Evolutionary conservation across 2,888 invertebrate species (phyloP).

Genomic region (Sclerodermus sp.): DNA sequence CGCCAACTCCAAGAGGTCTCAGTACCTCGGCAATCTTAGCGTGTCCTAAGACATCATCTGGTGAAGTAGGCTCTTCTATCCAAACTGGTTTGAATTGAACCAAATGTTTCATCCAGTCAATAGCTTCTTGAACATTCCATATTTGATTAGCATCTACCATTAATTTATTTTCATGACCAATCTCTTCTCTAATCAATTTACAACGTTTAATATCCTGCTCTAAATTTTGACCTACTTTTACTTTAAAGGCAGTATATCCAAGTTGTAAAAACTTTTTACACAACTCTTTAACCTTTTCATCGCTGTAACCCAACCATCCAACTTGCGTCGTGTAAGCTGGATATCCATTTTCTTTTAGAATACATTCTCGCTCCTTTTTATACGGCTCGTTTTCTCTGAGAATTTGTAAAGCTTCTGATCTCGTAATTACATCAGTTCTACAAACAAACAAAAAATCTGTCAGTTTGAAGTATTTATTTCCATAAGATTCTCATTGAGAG

Average conservation of each 20-base stretch:
- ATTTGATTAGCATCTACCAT: constrained; percentile 90
- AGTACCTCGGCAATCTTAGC: constrained; percentile 75
- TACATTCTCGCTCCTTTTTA: constrained; percentile 67
- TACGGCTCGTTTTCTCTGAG: constrained; percentile 64
- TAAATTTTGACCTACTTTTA: constrained; percentile 84
- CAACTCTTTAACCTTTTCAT: constrained; percentile 70
- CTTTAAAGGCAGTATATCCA: constrained; percentile 83
- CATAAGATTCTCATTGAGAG: neutral
- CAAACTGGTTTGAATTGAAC: constrained; percentile 75
- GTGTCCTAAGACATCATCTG: constrained; percentile 89
- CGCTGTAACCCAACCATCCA: constrained; percentile 86
- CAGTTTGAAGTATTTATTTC: neutral
- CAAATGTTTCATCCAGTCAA: constrained; percentile 81
- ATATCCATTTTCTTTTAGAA: constrained; percentile 70
- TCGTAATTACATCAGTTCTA: constrained; percentile 80
- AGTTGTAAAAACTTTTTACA: constrained; percentile 72
- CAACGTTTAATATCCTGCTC: constrained; percentile 77
- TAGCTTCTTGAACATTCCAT: constrained; percentile 82
- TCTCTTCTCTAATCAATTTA: constrained; percentile 71
- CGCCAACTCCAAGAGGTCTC: constrained; percentile 75
- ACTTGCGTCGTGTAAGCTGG: constrained; percentile 88
- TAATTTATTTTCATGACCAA: constrained; percentile 75
- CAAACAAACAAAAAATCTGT: neutral
- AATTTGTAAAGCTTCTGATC: constrained; percentile 77
- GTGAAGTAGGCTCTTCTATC: constrained; percentile 94